Base-by-base conservation (phyloP, 1,140 invertebrate species). In the Cydia splendana region DNA sequence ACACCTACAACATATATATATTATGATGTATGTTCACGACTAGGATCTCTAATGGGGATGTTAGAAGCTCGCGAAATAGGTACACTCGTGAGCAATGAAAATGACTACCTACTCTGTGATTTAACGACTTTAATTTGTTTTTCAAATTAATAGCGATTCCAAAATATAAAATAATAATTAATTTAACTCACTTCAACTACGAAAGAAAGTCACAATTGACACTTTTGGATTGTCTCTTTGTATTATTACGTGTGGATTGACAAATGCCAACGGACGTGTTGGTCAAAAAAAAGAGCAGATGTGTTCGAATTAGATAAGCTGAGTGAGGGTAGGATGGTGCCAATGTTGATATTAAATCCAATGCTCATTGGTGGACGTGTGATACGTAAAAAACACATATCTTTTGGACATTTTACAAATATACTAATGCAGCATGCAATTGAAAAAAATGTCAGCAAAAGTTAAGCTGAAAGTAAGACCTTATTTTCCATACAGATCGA, bases 341-440 rank as follows among this genome's bases (percentile, higher is more conserved):
- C 67, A 71, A 38, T 38, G 67, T 71, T 71, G 67, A 71, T 71
- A 71, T 71, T n/a, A 45, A 71, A 71, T 18, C 67, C 34, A 71
- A 18, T 71, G 34, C 34, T 71, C 67, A 71, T 71, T 71, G 67
- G 67, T 18, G 15, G 30, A 13, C n/a, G 6, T 18, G n/a, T 3
- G 51, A 3, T 53, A 53, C n/a, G 51, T n/a, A 53, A 51, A 53
- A 18, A 62, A 24, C 20, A 7, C 18, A 62, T 62, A 24, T 62
- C 20, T 62, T 24, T 62, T 62, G 18, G 57, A 62, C 20, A 62
- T 62, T 10, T 34, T 62, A 62, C 20, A 62, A 62, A 62, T 62
- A 62, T 48, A 53, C n/a, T n/a, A 6, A 18, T 53, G 51, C 51
- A 53, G 15, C 51, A 53, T 53, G n/a, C 45, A 53, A 62, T 62